Conservation (phyloP, 2,888 invertebrate species). For the Caenorhabditis japonica region DNA sequence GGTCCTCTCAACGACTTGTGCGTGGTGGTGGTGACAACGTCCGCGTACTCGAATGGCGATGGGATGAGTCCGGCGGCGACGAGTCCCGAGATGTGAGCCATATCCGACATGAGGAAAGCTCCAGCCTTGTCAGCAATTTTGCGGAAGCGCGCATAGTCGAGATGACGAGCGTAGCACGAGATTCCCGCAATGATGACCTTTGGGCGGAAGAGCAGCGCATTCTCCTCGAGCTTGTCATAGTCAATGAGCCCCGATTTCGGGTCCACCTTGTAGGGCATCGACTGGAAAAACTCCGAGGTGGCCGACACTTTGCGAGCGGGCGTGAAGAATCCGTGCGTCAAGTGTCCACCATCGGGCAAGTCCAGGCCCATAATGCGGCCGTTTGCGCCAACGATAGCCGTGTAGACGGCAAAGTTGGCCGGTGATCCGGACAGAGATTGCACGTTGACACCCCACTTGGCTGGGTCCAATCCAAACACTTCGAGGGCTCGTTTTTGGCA, state of each 20-base stretch:
- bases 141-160: slow-evolving; percentile 91
- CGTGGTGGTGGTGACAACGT: slow-evolving; percentile 92
- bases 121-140: slow-evolving; percentile 84
- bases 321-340: slow-evolving; percentile 85
- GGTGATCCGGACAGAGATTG: slow-evolving; percentile 96
- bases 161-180: slow-evolving; percentile 91
- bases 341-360: slow-evolving; percentile 94
- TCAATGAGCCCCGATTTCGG: slow-evolving; percentile 89
- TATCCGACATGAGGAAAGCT: slow-evolving; percentile 91
- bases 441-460: slow-evolving; percentile 96
- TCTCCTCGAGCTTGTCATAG: slow-evolving; percentile 88
- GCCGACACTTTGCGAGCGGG: slow-evolving; percentile 92
- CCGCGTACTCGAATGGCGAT: slow-evolving; percentile 89
- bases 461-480: slow-evolving; percentile 85
- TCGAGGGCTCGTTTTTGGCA: slow-evolving; percentile 88
- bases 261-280: slow-evolving; percentile 92
- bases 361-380: slow-evolving; percentile 95
- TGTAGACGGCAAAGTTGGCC: slow-evolving; percentile 96
- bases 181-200: slow-evolving; percentile 93
- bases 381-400: slow-evolving; percentile 85
- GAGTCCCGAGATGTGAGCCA: slow-evolving; percentile 94
- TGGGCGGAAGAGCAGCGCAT: slow-evolving; percentile 90
- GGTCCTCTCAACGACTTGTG: slow-evolving; percentile 89
- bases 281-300: slow-evolving; percentile 96
- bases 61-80: slow-evolving; percentile 92